Percentiles rank a stretch among this genome's conserved stretches.
phyloP scores from a whole-genome alignment of 1,140 invertebrate species.

The Globodera ellingtonae region DNA sequence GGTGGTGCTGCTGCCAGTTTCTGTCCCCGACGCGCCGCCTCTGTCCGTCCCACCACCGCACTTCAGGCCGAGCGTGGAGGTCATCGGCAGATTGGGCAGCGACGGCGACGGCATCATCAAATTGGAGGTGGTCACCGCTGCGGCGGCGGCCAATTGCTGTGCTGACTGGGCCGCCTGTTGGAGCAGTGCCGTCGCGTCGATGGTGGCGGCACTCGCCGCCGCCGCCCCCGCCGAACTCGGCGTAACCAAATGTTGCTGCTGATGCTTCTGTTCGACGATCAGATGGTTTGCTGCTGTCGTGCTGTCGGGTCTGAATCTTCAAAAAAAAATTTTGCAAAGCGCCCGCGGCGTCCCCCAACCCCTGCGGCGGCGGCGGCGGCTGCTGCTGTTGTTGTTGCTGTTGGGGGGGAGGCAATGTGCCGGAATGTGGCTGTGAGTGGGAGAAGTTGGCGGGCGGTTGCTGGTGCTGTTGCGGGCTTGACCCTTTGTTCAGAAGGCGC shows the following conservation, averaged over 20 bases:
- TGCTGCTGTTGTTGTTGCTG: neutral
- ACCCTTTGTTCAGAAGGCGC: slow-evolving; percentile 60
- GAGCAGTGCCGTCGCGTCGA: slow-evolving; percentile 18
- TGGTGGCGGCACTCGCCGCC: neutral
- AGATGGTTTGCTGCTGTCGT: slow-evolving; percentile 42
- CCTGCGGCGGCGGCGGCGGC: slow-evolving; percentile 5
- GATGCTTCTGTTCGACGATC: neutral
- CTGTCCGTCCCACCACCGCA: neutral
- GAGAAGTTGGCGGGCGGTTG: neutral
- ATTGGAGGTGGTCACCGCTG: slow-evolving; percentile 36
- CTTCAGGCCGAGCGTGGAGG: neutral
- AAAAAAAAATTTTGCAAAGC: slow-evolving; percentile 14
- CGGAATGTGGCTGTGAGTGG: no score
- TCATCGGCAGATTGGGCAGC: slow-evolving; percentile 51
- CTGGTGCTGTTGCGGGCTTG: slow-evolving; percentile 33
- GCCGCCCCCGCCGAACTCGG: neutral
- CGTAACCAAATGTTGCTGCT: slow-evolving; percentile 4
- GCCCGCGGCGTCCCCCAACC: slow-evolving; percentile 5
- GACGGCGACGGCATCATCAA: slow-evolving; percentile 61
- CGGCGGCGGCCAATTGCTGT: slow-evolving; percentile 15
- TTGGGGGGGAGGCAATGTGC: neutral
- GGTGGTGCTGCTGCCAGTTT: slow-evolving; percentile 1
- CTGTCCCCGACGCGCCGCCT: slow-evolving; percentile 13
- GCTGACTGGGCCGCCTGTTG: slow-evolving; percentile 28
- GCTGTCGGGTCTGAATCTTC: slow-evolving; percentile 44